Conservation (phyloP, 1,140 invertebrate species). For the Musca domestica region DNA sequence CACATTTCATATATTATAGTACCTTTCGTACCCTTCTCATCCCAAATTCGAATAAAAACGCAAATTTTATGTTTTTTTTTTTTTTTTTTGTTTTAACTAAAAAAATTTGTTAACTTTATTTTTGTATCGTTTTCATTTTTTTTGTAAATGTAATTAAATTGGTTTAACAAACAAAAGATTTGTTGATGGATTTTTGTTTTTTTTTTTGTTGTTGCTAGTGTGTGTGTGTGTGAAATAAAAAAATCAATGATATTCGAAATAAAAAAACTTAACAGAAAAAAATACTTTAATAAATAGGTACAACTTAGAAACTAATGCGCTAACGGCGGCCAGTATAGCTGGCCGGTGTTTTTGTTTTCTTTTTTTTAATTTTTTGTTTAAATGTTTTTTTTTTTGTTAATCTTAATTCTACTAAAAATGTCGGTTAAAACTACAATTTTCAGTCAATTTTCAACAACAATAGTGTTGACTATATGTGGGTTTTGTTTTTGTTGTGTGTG, state of each 20-base stretch:
- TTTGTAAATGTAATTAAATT: background rate
- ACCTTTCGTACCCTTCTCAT: no score
- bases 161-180: background rate
- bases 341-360: no score
- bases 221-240: background rate
- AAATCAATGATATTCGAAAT: background rate
- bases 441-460: slow-evolving; percentile 1
- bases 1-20: no score
- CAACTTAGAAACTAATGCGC: background rate
- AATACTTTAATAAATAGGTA: slow-evolving; percentile 3
- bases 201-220: background rate
- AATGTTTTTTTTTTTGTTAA: no score
- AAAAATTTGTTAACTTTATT: no score
- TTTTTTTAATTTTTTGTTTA: no score
- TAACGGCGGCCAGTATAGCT: background rate
- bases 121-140: no score
- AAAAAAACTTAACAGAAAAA: background rate
- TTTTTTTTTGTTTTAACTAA: no score
- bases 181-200: background rate
- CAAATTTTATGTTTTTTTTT: no score
- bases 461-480: no score
- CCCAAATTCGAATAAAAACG: no score
- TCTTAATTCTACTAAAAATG: background rate
- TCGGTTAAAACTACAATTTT: background rate
- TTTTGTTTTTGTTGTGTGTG: no score